phyloP scores from a whole-genome alignment of 2,888 invertebrate genomes.

The Lasioglossum pauxillum region DNA sequence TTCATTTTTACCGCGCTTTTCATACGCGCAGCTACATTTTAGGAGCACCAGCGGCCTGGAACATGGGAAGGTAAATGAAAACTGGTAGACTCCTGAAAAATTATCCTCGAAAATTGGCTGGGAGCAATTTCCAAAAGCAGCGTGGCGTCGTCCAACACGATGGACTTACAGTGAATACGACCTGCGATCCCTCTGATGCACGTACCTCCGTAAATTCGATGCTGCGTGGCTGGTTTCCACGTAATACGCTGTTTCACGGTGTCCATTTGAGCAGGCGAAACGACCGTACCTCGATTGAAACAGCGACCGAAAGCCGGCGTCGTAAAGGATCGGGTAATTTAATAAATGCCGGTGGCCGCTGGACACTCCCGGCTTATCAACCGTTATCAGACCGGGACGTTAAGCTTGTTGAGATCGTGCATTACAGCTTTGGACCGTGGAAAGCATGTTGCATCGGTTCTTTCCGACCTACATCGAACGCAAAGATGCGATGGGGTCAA shows the following conservation, averaged over 20 bases:
- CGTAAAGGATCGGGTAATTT: slow-evolving; percentile 48
- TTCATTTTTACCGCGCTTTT: too few relatives aligned
- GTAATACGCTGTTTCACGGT: slow-evolving; percentile 42
- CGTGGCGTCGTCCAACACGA: slow-evolving; percentile 37
- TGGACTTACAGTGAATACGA: slow-evolving; percentile 59
- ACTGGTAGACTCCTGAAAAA: too few relatives aligned
- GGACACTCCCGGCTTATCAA: slow-evolving; percentile 20
- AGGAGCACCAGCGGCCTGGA: too few relatives aligned
- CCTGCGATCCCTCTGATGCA: slow-evolving; percentile 72
- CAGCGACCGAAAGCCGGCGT: not conserved
- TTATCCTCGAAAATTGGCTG: not conserved
- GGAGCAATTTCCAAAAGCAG: not conserved
- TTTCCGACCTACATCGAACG: not conserved
- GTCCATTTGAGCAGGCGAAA: slow-evolving; percentile 46
- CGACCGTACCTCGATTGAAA: slow-evolving; percentile 32
- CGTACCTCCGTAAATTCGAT: slow-evolving; percentile 73
- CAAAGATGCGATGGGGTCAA: not conserved
- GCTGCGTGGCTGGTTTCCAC: slow-evolving; percentile 23
- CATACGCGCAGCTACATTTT: not conserved
- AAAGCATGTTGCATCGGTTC: not conserved
- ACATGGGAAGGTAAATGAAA: too few relatives aligned
- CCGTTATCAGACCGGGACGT: slow-evolving; percentile 16
- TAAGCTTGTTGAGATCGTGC: not conserved
- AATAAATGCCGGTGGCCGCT: slow-evolving; percentile 34
- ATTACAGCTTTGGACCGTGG: not conserved